These are phyloP conservation scores for Diadophis punctatus DNA, from an alignment of 2,113 vertebrate species.

Conservation along the genomic window DNA sequence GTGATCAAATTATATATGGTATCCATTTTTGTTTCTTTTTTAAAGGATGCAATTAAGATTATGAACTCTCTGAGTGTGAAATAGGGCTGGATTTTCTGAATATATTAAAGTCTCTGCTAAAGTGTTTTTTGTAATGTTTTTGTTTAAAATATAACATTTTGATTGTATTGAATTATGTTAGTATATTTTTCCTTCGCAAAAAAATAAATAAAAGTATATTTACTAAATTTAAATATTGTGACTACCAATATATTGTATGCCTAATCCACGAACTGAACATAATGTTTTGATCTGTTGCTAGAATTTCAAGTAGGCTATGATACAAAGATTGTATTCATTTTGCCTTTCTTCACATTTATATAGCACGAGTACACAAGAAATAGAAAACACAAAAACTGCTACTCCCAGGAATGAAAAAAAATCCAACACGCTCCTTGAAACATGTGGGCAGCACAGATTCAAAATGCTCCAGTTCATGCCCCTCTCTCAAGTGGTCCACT, in stretches of 20 bases:
- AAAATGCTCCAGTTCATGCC: neutral
- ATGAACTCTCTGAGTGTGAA: conserved; percentile 57
- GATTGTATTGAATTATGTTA: conserved; percentile 66
- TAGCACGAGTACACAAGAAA: neutral
- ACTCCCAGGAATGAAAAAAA: neutral
- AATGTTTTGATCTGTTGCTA: neutral
- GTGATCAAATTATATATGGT: conserved; percentile 51
- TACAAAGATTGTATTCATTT: neutral
- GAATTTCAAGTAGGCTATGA: neutral
- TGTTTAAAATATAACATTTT: conserved; percentile 68
- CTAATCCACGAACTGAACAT: neutral
- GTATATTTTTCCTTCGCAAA: conserved; percentile 61
- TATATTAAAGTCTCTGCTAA: conserved; percentile 56
- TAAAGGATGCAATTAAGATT: conserved; percentile 59
- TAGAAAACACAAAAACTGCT: neutral
- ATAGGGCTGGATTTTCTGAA: conserved; percentile 54
- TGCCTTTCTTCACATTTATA: conserved; percentile 1
- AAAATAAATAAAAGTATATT: conserved; percentile 62
- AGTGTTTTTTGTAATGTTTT: conserved; percentile 58
- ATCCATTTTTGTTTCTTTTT: conserved; percentile 60
- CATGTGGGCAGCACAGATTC: neutral
- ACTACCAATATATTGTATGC: conserved; percentile 15
- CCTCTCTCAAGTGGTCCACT: neutral
- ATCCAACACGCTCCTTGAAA: neutral
- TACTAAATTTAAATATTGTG: conserved; percentile 49